A percentile compares a stretch with the other conserved stretches of the same genome.
phyloP scores from a whole-genome alignment of 2,113 vertebrate species.

The Forbesichthys agassizii region DNA sequence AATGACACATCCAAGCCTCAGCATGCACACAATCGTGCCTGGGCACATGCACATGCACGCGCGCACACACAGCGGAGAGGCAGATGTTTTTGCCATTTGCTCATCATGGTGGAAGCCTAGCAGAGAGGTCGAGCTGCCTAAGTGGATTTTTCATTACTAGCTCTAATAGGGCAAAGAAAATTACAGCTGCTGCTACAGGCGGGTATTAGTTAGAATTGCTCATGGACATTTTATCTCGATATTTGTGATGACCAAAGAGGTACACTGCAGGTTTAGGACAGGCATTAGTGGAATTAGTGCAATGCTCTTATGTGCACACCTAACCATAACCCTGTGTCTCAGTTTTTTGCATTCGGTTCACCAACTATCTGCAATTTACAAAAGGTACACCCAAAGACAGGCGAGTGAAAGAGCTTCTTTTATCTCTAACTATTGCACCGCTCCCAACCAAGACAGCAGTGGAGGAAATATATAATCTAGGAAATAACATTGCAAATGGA shows the following conservation, averaged over 20 bases:
- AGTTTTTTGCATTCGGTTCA: constrained; percentile 41
- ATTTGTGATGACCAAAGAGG: constrained; percentile 65
- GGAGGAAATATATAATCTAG: constrained; percentile 52
- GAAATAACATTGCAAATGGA: constrained; percentile 66
- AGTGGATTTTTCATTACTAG: constrained; percentile 91
- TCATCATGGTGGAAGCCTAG: constrained; percentile 84
- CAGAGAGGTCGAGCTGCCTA: constrained; percentile 75
- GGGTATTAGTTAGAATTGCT: constrained; percentile 71
- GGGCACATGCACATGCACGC: constrained; percentile 58
- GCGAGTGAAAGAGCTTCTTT: constrained; percentile 53
- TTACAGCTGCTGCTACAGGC: constrained; percentile 80
- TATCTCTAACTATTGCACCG: constrained; percentile 20
- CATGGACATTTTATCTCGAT: constrained; percentile 63
- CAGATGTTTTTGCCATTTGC: constrained; percentile 79
- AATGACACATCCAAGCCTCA: constrained; percentile 83
- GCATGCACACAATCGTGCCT: constrained; percentile 41
- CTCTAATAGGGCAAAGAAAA: constrained; percentile 82
- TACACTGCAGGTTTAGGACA: constrained; percentile 56
- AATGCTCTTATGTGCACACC: constrained; percentile 27
- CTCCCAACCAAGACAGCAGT: constrained; percentile 49
- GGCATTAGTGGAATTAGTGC: constrained; percentile 72
- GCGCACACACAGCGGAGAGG: constrained; percentile 55
- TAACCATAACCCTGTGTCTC: constrained; percentile 7
- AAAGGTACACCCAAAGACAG: constrained; percentile 57
- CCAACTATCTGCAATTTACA: constrained; percentile 58